phyloP scores from a whole-genome alignment of 1,140 invertebrate species.

The Potamilus streckersoni region DNA sequence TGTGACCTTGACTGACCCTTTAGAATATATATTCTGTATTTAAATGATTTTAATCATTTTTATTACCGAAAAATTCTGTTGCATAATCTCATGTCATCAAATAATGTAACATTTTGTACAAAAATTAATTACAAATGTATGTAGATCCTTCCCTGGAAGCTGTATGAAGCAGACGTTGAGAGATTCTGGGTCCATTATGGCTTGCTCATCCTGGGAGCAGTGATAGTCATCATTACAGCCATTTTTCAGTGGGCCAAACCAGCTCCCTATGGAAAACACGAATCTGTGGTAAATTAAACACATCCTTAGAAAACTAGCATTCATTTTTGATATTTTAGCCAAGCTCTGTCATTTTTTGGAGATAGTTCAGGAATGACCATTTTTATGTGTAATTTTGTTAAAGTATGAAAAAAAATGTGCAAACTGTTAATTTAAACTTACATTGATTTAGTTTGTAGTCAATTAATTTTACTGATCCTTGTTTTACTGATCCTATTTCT shows the following conservation, averaged over 20 bases:
- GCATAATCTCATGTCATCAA: too few species aligned
- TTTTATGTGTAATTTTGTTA: background rate
- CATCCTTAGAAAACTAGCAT: background rate
- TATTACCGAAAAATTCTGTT: too few species aligned
- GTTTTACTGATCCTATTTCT: too few species aligned
- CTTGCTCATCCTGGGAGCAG: conserved; percentile 46
- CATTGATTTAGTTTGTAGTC: background rate
- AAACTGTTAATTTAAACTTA: background rate
- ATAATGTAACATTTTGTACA: too few species aligned
- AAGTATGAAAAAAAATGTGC: background rate
- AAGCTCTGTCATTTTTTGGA: background rate
- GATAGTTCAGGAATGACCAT: background rate
- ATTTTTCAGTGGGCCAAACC: conserved; percentile 45
- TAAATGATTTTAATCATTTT: too few species aligned
- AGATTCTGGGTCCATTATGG: conserved; percentile 55
- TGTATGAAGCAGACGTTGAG: conserved; percentile 37
- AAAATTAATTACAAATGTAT: too few species aligned
- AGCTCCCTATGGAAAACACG: conserved; percentile 58
- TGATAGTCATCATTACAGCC: conserved; percentile 44
- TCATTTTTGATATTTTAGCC: too few species aligned
- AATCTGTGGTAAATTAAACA: conserved; percentile 29
- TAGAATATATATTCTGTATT: too few species aligned
- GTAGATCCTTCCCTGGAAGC: conserved; percentile 44
- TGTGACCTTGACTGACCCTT: too few species aligned
- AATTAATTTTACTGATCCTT: too few species aligned